Base-by-base conservation (phyloP, 1,140 invertebrate genomes). In the Drosophila takahashii region DNA sequence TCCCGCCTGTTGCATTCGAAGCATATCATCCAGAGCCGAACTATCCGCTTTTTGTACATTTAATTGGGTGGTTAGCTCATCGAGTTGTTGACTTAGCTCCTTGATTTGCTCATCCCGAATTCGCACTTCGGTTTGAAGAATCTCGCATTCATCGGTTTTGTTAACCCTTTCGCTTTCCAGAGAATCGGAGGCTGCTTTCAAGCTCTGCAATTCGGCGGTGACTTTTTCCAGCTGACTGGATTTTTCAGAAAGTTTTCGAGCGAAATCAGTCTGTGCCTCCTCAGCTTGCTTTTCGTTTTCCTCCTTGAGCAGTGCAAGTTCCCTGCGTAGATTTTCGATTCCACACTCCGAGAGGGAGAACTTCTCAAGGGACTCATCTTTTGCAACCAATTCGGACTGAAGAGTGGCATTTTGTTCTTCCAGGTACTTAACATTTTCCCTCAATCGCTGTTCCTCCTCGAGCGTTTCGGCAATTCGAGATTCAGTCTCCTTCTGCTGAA, bases 351-450 rank as follows among this genome's bases (percentile, higher is more conserved):
- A 91, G 13, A 91, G 60, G 6, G 90, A 91, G 62, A 91, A 91
- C 42, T 91, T 91, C 59, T 92, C 81, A 42, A 89, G 59, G 26
- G 83, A 80, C 57, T 91, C 83, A 69, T 90, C 77, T 26, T 91
- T 91, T 50, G 64, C 60, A 16, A 91, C 39, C 22, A 91, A 54
- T 41, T 91, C 90, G 0, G 77, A 29, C 53, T 90, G 86, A 11
- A 91, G 59, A 11, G 71, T 66, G 2, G 81, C 83, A 54, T 90
- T 92, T 57, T 92, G 69, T 0, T 70, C 69, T 57, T 93, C 91
- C 13, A 93, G 78, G n/a, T 93, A 93, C 1, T 93, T 92, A 0
- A 94, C 92, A 39, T 94, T 94, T 9, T 94, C 89, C 4, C 75
- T 64, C 22, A 92, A 52, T 0, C 79, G 71, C 32, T 81, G 58